Conservation (phyloP, 30 jellyfish, hydroid and myxozoan genomes). For the Mastigias papua region DNA sequence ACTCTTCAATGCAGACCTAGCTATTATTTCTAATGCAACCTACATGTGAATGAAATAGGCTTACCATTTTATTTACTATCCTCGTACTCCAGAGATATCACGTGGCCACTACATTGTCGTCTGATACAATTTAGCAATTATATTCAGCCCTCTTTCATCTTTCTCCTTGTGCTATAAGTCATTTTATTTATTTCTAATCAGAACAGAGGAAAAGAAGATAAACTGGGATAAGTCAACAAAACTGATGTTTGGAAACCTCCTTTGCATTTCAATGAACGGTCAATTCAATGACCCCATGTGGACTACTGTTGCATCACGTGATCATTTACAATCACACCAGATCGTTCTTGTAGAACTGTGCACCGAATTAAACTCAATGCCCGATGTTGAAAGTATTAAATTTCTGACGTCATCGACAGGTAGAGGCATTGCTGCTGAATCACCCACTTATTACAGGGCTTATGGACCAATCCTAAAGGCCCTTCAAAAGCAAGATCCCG, state of each 20-base stretch:
- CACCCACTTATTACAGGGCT: slow-evolving; percentile 78
- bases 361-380: slow-evolving; percentile 24
- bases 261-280: slow-evolving; percentile 62
- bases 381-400: slow-evolving; percentile 48
- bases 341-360: slow-evolving; percentile 61
- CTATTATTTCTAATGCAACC: no score
- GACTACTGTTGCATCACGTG: slow-evolving; percentile 77
- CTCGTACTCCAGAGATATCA: no score
- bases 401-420: slow-evolving; percentile 20
- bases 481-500: slow-evolving; percentile 46
- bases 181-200: not conserved
- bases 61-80: no score
- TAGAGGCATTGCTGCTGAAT: slow-evolving; percentile 69
- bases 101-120: no score
- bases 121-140: no score
- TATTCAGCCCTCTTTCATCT: no score
- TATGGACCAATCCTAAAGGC: slow-evolving; percentile 72
- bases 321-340: slow-evolving; percentile 32
- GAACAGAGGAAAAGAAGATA: slow-evolving; percentile 23
- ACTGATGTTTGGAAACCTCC: slow-evolving; percentile 77
- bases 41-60: no score
- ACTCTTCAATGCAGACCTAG: no score
- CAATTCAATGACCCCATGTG: slow-evolving; percentile 55
- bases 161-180: no score
- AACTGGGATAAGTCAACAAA: slow-evolving; percentile 61